These are phyloP conservation scores for Sitobion miscanthi DNA, from an alignment of 1,140 invertebrate species.

Conservation along the genomic window DNA sequence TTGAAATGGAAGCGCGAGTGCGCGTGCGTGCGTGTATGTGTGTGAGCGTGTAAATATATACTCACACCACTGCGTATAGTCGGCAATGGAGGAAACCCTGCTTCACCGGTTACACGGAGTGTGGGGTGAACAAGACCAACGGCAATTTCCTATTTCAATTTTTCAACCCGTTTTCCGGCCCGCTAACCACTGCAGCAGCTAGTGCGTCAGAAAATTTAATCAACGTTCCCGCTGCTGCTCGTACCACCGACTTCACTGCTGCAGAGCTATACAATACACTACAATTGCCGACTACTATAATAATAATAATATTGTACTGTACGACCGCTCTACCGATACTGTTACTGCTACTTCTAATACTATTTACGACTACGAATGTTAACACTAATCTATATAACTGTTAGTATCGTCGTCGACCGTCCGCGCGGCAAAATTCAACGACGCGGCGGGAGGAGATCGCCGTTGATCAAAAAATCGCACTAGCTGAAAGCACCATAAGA, in stretches of 20 bases:
- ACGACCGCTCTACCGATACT: neutral
- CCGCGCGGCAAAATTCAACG: too few relatives aligned
- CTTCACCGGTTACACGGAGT: neutral
- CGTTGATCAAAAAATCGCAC: neutral
- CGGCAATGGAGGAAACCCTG: conserved; percentile 6
- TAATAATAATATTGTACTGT: neutral
- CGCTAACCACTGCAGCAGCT: conserved; percentile 25
- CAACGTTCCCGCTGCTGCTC: neutral
- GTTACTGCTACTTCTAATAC: neutral
- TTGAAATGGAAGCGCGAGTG: neutral
- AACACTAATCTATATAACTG: conserved; percentile 8
- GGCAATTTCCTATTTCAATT: conserved; percentile 52
- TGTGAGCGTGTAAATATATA: neutral
- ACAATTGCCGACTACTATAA: neutral
- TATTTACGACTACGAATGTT: neutral
- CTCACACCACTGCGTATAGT: neutral
- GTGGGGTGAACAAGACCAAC: neutral
- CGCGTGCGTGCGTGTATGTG: neutral
- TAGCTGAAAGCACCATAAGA: neutral
- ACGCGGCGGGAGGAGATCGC: neutral
- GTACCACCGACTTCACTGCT: neutral
- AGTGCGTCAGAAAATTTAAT: conserved; percentile 45
- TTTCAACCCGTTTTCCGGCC: conserved; percentile 42
- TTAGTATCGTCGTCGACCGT: neutral
- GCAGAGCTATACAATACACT: neutral